Percentiles rank a stretch among this genome's conserved stretches.
Evolutionary conservation across 2,113 vertebrate species (phyloP).

Genomic region (Heterotilapia buettikoferi): DNA sequence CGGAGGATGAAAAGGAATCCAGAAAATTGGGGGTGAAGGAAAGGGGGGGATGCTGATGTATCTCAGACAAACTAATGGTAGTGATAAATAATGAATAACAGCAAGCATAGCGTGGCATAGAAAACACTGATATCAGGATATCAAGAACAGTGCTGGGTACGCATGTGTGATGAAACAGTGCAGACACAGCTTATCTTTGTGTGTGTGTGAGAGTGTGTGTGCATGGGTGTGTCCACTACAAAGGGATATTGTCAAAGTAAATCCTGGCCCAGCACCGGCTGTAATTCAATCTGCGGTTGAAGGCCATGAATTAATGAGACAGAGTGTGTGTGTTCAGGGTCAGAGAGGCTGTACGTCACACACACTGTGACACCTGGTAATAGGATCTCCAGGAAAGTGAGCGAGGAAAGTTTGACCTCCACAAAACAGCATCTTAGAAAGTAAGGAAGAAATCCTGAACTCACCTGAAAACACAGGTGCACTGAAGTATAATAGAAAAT

Average conservation of each 20-base stretch:
- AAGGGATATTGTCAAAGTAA: conserved; percentile 16
- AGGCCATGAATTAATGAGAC: conserved; percentile 65
- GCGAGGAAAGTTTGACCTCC: neutral
- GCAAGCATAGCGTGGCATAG: neutral
- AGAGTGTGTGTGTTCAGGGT: conserved; percentile 36
- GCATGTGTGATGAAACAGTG: neutral
- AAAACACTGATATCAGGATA: neutral
- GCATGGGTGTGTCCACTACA: neutral
- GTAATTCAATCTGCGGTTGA: conserved; percentile 57
- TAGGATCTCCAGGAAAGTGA: neutral
- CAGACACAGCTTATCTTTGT: neutral
- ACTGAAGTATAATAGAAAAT: rapidly evolving
- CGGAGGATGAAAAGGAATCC: neutral
- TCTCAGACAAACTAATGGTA: neutral
- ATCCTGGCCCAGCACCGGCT: neutral
- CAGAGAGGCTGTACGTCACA: conserved; percentile 8
- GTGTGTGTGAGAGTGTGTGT: neutral
- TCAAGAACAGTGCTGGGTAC: neutral
- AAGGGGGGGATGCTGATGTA: neutral
- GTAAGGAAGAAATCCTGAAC: neutral
- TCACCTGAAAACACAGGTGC: neutral
- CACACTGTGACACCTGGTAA: conserved; percentile 21
- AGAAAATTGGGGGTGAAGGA: neutral
- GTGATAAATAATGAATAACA: conserved; percentile 13
- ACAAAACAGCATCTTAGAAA: neutral